Evolutionary conservation across 2,888 invertebrate genomes (phyloP).

Genomic region (Hirtodrosophila confusa): DNA sequence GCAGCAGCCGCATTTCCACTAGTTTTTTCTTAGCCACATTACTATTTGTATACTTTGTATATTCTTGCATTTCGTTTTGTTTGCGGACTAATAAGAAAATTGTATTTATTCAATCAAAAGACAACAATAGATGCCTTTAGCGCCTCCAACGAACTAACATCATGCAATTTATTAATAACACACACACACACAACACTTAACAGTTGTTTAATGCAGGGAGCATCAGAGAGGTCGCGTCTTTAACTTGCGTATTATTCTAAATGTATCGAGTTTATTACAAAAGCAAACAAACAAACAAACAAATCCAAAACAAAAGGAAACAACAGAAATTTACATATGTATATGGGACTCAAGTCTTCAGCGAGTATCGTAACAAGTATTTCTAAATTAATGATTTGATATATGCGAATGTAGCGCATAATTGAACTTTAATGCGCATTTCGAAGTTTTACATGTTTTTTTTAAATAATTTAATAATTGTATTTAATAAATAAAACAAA

Average conservation of each 20-base stretch:
- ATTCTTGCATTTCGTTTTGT: conserved; percentile 44
- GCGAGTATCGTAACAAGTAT: conserved; percentile 64
- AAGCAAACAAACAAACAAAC: conserved; percentile 14
- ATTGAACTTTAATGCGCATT: conserved; percentile 71
- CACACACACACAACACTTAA: conserved; percentile 18
- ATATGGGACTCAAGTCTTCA: conserved; percentile 44
- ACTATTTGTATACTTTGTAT: conserved; percentile 25
- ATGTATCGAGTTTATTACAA: conserved; percentile 33
- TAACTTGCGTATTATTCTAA: conserved; percentile 71
- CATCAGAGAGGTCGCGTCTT: conserved; percentile 41
- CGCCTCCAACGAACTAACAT: conserved; percentile 25
- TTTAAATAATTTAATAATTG: conserved; percentile 73
- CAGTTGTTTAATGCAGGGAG: conserved; percentile 34
- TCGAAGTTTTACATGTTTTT: conserved; percentile 75
- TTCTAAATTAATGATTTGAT: conserved; percentile 67
- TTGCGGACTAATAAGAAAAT: conserved; percentile 22
- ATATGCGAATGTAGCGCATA: conserved; percentile 39
- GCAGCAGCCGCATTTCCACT: conserved; percentile 1
- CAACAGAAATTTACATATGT: conserved; percentile 20
- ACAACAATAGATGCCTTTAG: conserved; percentile 37
- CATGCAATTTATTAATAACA: conserved; percentile 18
- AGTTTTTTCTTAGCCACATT: conserved; percentile 34
- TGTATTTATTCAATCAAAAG: conserved; percentile 54
- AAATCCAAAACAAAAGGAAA: not conserved
- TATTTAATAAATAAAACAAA: conserved; percentile 58